These are phyloP conservation scores for Myocastor coypus DNA, from an alignment of 2,113 vertebrate genomes.

Conservation along the genomic window DNA sequence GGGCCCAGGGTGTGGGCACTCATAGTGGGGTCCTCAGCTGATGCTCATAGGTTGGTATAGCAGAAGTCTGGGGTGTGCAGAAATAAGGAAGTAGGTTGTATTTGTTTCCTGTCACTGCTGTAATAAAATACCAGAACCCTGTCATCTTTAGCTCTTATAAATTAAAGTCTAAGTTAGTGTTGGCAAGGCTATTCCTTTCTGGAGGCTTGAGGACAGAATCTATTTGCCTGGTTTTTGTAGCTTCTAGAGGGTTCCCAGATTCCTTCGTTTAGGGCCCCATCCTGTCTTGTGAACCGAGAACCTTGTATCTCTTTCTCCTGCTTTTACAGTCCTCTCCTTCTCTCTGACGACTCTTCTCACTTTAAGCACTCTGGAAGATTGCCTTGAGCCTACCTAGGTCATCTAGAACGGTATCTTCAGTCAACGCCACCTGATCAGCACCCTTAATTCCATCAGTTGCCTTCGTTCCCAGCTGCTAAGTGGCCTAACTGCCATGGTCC, in stretches of 20 bases:
- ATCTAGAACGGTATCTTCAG: neutral
- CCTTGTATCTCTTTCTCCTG: neutral
- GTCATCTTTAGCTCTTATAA: too few species aligned
- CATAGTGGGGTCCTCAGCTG: neutral
- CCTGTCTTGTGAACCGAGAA: neutral
- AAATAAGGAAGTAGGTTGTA: neutral
- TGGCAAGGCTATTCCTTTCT: neutral
- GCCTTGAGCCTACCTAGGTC: neutral
- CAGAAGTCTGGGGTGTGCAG: neutral
- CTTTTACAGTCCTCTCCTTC: neutral
- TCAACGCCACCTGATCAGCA: neutral
- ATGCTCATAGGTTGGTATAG: neutral
- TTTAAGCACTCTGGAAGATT: neutral
- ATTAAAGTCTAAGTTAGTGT: neutral
- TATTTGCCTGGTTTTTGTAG: neutral
- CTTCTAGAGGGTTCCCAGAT: neutral
- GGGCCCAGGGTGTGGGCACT: neutral
- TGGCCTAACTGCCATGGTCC: neutral
- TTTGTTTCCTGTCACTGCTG: neutral
- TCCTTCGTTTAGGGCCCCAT: neutral
- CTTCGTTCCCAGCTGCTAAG: neutral
- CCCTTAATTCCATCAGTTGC: neutral
- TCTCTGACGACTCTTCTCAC: neutral
- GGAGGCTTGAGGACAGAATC: neutral
- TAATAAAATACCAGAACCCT: neutral